These are phyloP conservation scores for Labeo calbasu DNA, from an alignment of 2,797 vertebrate genomes.

Conservation along the genomic window DNA sequence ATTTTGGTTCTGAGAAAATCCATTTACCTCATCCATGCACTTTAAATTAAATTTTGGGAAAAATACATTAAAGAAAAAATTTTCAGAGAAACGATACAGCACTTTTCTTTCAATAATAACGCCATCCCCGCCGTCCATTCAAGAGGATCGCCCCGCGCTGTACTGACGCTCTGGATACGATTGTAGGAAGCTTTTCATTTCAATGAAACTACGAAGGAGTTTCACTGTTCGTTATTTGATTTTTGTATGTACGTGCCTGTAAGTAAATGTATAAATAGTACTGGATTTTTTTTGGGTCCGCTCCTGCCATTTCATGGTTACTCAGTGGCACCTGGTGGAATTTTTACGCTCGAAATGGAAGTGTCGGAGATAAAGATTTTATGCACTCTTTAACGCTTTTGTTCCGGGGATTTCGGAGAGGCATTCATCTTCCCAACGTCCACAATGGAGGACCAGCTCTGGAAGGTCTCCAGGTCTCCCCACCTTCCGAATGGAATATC, in stretches of 20 bases:
- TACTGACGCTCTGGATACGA: conserved; percentile 47
- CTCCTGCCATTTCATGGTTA: conserved; percentile 40
- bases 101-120: conserved; percentile 82
- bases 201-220: conserved; percentile 50
- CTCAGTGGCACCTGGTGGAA: conserved; percentile 33
- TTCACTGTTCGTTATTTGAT: conserved; percentile 36
- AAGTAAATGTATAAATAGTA: conserved; percentile 62
- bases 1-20: conserved; percentile 63
- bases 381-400: conserved; percentile 46
- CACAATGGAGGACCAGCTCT: conserved; percentile 49
- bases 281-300: conserved; percentile 46
- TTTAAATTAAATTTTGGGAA: conserved; percentile 84
- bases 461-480: conserved; percentile 53
- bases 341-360: conserved; percentile 45
- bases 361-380: conserved; percentile 36
- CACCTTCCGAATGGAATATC: conserved; percentile 63
- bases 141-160: conserved; percentile 21
- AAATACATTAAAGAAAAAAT: conserved; percentile 40
- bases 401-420: conserved; percentile 49
- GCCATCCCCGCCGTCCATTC: conserved; percentile 18
- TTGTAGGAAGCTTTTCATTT: conserved; percentile 58
- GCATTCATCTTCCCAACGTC: conserved; percentile 48
- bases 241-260: conserved; percentile 52
- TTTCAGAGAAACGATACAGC: conserved; percentile 81
- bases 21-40: conserved; percentile 99